phyloP scores from a whole-genome alignment of 2,113 vertebrate species.

The Nothoprocta pentlandii region DNA sequence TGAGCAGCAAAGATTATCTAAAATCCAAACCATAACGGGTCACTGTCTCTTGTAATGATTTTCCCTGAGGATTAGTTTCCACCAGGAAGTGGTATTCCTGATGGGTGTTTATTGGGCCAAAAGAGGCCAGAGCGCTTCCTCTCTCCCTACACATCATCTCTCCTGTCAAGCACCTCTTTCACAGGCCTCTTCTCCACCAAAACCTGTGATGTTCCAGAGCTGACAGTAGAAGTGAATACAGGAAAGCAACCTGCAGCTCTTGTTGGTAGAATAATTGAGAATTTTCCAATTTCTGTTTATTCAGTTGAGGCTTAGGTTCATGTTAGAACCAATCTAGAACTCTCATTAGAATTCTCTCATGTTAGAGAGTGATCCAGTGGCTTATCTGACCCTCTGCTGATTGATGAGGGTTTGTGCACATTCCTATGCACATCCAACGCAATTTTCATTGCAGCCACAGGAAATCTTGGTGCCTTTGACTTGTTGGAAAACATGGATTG shows the following conservation, averaged over 20 bases:
- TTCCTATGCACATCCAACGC: background rate
- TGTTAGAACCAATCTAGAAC: background rate
- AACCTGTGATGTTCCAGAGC: background rate
- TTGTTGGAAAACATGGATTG: background rate
- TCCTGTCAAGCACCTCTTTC: background rate
- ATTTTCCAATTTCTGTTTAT: background rate
- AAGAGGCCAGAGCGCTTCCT: background rate
- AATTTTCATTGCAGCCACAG: too few species aligned
- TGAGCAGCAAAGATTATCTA: background rate
- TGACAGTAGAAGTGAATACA: background rate
- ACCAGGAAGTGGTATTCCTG: accelerated
- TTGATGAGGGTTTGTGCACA: background rate
- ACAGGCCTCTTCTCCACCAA: background rate
- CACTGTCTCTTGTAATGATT: slow-evolving; percentile 20
- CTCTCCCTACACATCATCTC: background rate
- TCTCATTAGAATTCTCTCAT: too few species aligned
- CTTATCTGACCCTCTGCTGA: background rate
- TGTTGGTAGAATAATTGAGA: background rate
- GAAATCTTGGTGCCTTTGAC: background rate
- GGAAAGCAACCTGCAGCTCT: background rate
- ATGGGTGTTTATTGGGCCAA: background rate
- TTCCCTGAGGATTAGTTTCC: background rate
- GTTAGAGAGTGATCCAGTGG: accelerated
- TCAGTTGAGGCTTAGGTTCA: background rate
- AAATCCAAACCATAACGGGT: background rate